Base-by-base conservation (phyloP, 37 sponge, comb jelly and placozoan genomes). In the Sycon ciliatum region DNA sequence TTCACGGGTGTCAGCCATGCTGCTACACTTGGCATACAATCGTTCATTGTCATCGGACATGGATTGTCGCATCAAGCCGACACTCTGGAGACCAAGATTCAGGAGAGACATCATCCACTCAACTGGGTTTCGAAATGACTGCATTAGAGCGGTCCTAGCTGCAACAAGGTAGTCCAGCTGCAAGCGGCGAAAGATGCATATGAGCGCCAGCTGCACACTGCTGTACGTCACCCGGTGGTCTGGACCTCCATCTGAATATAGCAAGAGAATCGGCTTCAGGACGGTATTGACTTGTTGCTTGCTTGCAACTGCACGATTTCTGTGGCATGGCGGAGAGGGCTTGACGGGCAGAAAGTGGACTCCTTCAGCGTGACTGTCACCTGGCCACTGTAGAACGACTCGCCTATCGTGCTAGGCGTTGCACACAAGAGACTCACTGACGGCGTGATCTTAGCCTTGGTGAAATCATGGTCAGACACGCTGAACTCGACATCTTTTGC, bases 221-320 rank as follows among this genome's bases (percentile, higher is more conserved):
- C 31, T 24, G 72, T 71, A 71, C 1, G 72, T 71, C n/a, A 71
- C 1, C 32, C 72, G 11, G 56, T 71, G 72, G 33, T 71, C 72
- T 20, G 55, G 72, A 20, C 72, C 72, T 55, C 72, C 72, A 71
- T 71, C 72, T 24, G 56, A 55, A 71, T 71, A 71, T n/a, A 71
- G 54, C n/a, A 71, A 71, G 18, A 71, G 56, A 16, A 71, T 29
- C 26, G 72, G 56, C 18, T 53, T 28, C 28, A 7, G 6, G 18
- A 23, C 29, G 13, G 30, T 9, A 49, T 16, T n/a, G 22, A 20
- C 16, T 31, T 57, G 60, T n/a, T n/a, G n/a, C n/a, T n/a, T n/a
- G n/a, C n/a, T 20, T 56, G 55, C 3, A 39, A 11, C 13, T 54
- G 33, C 6, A 29, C 39, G 26, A 46, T 40, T 56, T 73, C 60